Conservation (phyloP, 2,888 invertebrate genomes). For the Craniophora ligustri region DNA sequence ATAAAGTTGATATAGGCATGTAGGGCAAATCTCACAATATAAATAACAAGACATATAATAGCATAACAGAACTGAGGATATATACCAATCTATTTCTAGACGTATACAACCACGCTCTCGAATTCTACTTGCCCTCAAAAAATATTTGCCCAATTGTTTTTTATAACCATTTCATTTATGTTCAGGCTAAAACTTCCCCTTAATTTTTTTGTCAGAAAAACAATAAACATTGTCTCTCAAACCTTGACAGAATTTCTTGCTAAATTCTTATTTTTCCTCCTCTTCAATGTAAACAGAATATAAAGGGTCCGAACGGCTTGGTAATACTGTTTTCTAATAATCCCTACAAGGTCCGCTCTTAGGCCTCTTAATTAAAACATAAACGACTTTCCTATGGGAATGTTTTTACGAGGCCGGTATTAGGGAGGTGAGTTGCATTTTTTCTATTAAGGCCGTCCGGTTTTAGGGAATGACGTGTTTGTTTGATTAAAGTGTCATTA, state of each 20-base stretch:
- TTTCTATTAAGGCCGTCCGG: conserved; percentile 38
- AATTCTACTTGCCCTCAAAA: too few relatives aligned
- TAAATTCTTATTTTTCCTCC: conserved; percentile 22
- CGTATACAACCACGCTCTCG: not conserved
- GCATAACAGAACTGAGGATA: too few relatives aligned
- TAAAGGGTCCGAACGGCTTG: conserved; percentile 56
- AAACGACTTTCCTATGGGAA: conserved; percentile 73
- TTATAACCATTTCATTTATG: conserved; percentile 8
- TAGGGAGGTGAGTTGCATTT: conserved; percentile 62
- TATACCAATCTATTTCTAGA: too few relatives aligned
- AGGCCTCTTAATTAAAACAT: conserved; percentile 79
- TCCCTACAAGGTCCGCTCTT: conserved; percentile 63
- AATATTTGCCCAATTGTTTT: not conserved
- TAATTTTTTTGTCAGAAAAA: conserved; percentile 4
- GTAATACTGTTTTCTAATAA: conserved; percentile 74
- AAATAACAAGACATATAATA: too few relatives aligned
- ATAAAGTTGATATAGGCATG: too few relatives aligned
- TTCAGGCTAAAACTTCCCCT: conserved; percentile 3
- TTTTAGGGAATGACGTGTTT: conserved; percentile 27
- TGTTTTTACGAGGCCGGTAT: conserved; percentile 59
- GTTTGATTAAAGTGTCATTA: conserved; percentile 10
- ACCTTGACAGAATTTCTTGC: conserved; percentile 4
- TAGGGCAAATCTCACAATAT: too few relatives aligned
- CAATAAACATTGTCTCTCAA: conserved; percentile 18
- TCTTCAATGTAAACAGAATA: conserved; percentile 50